phyloP scores from a whole-genome alignment of 2,797 vertebrate genomes.

The Sus cebifrons region DNA sequence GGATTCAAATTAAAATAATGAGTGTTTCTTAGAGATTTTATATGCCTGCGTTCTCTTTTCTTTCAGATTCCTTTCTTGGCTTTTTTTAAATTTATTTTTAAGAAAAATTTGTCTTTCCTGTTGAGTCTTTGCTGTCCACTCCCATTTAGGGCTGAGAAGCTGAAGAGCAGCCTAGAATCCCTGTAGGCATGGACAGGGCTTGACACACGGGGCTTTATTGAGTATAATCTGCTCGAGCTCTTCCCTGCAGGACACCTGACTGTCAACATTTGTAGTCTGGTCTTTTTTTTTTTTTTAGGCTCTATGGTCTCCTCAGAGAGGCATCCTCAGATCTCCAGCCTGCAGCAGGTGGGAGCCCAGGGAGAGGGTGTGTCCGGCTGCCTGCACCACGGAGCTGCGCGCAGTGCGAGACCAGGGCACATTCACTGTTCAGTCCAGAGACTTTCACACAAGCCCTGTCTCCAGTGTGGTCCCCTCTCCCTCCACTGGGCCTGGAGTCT shows the following conservation, averaged over 20 bases:
- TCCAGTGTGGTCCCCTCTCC: too few species aligned
- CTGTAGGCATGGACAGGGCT: neutral
- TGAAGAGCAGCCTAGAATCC: neutral
- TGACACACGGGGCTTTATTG: accelerated
- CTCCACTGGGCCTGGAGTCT: neutral
- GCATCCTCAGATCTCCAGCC: neutral
- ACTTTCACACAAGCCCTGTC: too few species aligned
- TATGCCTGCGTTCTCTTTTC: neutral
- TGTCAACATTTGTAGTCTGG: accelerated
- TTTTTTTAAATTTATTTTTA: neutral
- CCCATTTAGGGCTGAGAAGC: neutral
- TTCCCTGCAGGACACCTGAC: neutral
- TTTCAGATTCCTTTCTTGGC: neutral
- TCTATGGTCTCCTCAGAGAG: neutral
- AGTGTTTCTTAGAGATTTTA: neutral
- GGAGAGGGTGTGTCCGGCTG: neutral
- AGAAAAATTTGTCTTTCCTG: neutral
- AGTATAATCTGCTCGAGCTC: accelerated
- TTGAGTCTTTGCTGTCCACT: neutral
- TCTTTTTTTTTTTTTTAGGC: too few species aligned
- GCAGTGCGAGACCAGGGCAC: neutral
- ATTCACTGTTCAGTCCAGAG: accelerated
- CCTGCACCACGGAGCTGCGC: accelerated
- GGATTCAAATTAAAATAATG: neutral
- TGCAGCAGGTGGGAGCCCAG: neutral